Evolutionary conservation across 2,797 vertebrate species (phyloP), one percentile per base, ranked within the genome.

Genomic region (Cryptoblepharus egeriae): DNA sequence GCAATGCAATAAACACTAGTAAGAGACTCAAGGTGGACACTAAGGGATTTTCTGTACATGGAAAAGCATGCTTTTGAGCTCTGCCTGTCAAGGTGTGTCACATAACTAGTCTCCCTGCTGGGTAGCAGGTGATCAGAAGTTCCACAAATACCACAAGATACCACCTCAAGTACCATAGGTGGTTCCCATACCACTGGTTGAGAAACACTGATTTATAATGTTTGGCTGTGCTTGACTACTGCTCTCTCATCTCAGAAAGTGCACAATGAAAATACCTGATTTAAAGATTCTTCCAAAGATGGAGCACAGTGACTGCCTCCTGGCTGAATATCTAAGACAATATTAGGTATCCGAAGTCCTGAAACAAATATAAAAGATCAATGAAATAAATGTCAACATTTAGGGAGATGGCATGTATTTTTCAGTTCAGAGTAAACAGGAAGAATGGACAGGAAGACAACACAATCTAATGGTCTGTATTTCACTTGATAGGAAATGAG

Each of bases 321-420:
- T 76, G 96, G 94, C 63, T 94, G 97, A 84, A 99, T 82, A 84
- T 98, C 96, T 90, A 99, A 93, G 90, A 97, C 91, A 80, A 99
- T 93, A 77, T 89, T 96, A 79, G 97, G 96, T 72, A 83, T 77
- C 86, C 89, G 77, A 15, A 88, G 90, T 84, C 92, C 96, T 96
- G 91, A 77, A 96, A 94, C 1, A 90, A 80, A 30, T 55, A 90
- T 80, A 61, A 52, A 49, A 32, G 0, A 0, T 85, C 82, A 90
- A 35, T 87, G 83, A 64, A 77, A 58, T 42, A 10, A 61, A 68
- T 88, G 84, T n/a, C 55, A 77, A 83, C 0, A 13, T 16, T 61
- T 26, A 18, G n/a, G 13, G 5, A 78, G 22, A 73, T 37, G 20
- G 35, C 10, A 65, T 49, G 20, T 24, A 64, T 52, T 52, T 52